Evolutionary conservation across 2,113 vertebrate species (phyloP).

Genomic region (Ciconia boyciana): DNA sequence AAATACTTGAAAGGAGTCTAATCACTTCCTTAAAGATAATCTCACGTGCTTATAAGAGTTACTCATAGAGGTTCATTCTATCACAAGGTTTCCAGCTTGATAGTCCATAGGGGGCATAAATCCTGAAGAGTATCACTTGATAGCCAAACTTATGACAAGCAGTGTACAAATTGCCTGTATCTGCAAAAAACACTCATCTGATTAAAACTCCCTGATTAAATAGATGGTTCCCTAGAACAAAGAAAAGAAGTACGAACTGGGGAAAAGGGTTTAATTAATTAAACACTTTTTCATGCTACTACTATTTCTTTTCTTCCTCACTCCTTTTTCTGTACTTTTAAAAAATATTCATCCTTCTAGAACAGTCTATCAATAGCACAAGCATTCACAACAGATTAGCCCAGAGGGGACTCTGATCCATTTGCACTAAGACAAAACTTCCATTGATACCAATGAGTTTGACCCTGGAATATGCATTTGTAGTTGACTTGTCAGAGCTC

Average conservation of each 20-base stretch:
- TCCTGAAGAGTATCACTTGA: not conserved
- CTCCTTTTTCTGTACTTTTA: not conserved
- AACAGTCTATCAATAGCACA: not conserved
- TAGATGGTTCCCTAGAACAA: not conserved
- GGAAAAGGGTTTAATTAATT: not conserved
- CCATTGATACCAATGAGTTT: not conserved
- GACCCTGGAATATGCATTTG: not conserved
- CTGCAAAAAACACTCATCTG: not conserved
- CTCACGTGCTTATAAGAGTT: not conserved
- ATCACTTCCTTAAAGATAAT: not conserved
- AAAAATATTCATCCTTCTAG: not conserved
- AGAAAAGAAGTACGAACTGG: not conserved
- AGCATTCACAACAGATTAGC: not conserved
- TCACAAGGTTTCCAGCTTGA: not conserved
- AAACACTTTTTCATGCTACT: not conserved
- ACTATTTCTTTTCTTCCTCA: not conserved
- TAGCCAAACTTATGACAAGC: not conserved
- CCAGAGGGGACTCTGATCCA: not conserved
- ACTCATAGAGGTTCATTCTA: not conserved
- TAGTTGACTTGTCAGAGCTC: not conserved
- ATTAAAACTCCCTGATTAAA: not conserved
- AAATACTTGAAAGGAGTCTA: not conserved
- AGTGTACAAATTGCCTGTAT: not conserved
- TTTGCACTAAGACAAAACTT: not conserved
- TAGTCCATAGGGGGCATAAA: not conserved